A percentile compares a stretch with the other conserved stretches of the same genome.
phyloP scores from a whole-genome alignment of 2,888 invertebrate genomes.

The Toxonevra muliebris region DNA sequence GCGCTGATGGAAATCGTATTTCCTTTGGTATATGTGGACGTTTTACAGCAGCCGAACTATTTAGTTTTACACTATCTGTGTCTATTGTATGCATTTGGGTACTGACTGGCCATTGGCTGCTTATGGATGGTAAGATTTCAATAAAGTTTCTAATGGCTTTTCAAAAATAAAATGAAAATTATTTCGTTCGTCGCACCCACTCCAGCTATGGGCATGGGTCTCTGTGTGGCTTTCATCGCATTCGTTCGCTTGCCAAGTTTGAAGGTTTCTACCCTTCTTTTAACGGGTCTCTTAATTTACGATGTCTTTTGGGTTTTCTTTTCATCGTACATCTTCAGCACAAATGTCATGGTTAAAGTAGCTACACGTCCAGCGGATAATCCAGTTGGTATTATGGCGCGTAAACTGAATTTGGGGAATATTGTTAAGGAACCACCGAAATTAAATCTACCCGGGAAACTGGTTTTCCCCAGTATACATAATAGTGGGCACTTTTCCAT shows the following conservation, averaged over 20 bases:
- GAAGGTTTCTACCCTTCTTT: conserved; percentile 92
- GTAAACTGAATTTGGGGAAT: conserved; percentile 90
- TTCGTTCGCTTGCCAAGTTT: conserved; percentile 94
- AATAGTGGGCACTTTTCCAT: conserved; percentile 97
- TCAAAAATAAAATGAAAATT: conserved; percentile 22
- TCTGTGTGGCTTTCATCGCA: conserved; percentile 97
- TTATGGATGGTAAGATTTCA: conserved; percentile 84
- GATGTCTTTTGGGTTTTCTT: conserved; percentile 99
- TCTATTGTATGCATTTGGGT: conserved; percentile 97
- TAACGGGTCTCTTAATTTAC: conserved; percentile 92
- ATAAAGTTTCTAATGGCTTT: not conserved
- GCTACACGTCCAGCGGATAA: conserved; percentile 88
- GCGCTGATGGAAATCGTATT: conserved; percentile 84
- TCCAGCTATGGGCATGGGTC: conserved; percentile 95
- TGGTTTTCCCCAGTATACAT: conserved; percentile 97
- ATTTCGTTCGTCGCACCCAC: conserved; percentile 36
- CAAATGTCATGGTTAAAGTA: conserved; percentile 98
- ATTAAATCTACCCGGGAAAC: conserved; percentile 93
- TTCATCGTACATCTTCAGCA: conserved; percentile 97
- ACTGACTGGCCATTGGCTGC: conserved; percentile 96
- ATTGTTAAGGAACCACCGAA: conserved; percentile 93
- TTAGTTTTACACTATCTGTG: conserved; percentile 91
- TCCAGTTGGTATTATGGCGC: conserved; percentile 92
- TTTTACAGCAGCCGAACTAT: conserved; percentile 92
- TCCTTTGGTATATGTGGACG: conserved; percentile 92